These are phyloP conservation scores for Pelosia muscerda DNA, from an alignment of 2,888 invertebrate genomes.

Conservation along the genomic window DNA sequence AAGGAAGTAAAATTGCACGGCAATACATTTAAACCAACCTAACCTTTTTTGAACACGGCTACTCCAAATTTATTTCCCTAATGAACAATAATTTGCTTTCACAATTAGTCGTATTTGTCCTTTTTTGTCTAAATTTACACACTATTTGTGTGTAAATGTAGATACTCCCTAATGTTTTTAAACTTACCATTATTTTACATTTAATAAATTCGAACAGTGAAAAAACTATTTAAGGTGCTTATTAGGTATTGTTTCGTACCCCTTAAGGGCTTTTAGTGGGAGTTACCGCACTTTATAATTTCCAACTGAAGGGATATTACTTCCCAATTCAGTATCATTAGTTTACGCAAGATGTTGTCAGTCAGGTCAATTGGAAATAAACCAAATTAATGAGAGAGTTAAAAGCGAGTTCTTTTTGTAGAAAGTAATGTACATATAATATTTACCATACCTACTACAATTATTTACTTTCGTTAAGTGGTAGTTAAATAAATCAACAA, in stretches of 20 bases:
- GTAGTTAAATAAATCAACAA: too few species aligned
- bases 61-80: background rate
- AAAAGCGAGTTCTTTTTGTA: too few species aligned
- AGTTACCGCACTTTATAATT: background rate
- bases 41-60: background rate
- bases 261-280: too few species aligned
- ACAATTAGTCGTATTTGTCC: background rate
- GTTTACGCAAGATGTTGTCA: background rate
- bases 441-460: too few species aligned
- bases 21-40: background rate
- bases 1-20: too few species aligned
- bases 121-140: background rate
- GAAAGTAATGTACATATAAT: too few species aligned
- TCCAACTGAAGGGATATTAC: background rate
- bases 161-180: too few species aligned
- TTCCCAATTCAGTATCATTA: background rate
- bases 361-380: background rate
- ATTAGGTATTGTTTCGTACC: too few species aligned
- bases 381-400: too few species aligned
- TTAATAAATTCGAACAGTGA: background rate
- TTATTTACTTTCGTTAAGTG: too few species aligned
- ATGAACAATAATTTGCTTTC: background rate
- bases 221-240: background rate
- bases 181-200: background rate
- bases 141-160: background rate